Evolutionary conservation across 2,888 invertebrate genomes (phyloP), one percentile per base, ranked within the genome.

Genomic region (Griposia aprilina): DNA sequence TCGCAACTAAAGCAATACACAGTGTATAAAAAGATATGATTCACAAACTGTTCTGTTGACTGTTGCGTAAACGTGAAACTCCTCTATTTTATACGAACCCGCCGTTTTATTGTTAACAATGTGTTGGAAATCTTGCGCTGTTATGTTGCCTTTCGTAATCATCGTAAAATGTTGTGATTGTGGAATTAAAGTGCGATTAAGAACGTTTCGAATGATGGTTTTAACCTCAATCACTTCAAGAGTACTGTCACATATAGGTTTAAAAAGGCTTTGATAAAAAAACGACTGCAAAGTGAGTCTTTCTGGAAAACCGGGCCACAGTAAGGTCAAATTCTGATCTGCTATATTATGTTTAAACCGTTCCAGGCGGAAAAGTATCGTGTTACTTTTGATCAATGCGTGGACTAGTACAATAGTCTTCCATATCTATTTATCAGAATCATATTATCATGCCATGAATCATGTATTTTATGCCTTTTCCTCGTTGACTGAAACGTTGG

Each of bases 21-120:
- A 74, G 69, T 67, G 66, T 83, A 83, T 86, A 86, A 86, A 80
- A 83, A 81, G 78, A 71, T 74, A 79, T 90, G 90, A 85, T 84
- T 88, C 90, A 88, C 75, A 48, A 81, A 81, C 65, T 62, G 59
- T 76, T 67, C 62, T 69, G 73, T 89, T 88, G 82, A 74, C 67
- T 66, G 68, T 89, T 89, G 81, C 87, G 82, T 86, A 87, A 90
- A 84, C 80, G 84, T 83, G 84, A 79, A 87, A 84, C 84, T 87
- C 72, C 81, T 85, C 76, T 80, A 79, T 88, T 88, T 84, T 78
- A 71, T 80, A 78, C 55, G 70, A 78, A 52, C 78, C 65, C 73
- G 74, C 82, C 48, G 74, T 81, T 80, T 78, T 69, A 81, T 79
- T 80, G 86, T 86, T 71, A 65, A 76, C 78, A 71, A 78, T 80